Evolutionary conservation across 2,113 vertebrate genomes (phyloP).

Genomic region (Pelodiscus sinensis): DNA sequence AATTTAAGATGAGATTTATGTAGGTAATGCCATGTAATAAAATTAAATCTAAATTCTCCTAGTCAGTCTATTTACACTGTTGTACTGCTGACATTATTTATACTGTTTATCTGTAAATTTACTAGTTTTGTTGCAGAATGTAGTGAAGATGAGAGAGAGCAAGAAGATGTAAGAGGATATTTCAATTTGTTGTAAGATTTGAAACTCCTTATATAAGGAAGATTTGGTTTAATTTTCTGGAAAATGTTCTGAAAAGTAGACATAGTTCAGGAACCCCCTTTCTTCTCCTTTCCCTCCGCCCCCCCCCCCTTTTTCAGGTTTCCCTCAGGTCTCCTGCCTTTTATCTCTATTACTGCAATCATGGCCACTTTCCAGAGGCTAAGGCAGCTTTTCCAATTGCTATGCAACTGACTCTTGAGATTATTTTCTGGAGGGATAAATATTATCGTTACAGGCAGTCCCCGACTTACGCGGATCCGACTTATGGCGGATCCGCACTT

Average conservation of each 20-base stretch:
- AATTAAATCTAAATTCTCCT: slow-evolving; percentile 49
- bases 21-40: slow-evolving; percentile 50
- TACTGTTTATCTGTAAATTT: neutral
- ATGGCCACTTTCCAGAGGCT: neutral
- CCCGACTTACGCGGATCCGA: too few species aligned
- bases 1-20: slow-evolving; percentile 61
- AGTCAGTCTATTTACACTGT: slow-evolving; percentile 55
- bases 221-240: neutral
- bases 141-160: neutral
- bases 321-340: neutral
- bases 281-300: neutral
- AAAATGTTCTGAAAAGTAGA: neutral
- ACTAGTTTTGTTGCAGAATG: neutral
- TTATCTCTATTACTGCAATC: neutral
- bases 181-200: neutral
- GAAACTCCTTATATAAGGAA: neutral
- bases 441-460: neutral
- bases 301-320: neutral
- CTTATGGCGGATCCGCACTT: too few species aligned
- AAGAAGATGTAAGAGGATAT: neutral
- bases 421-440: neutral
- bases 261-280: neutral
- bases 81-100: slow-evolving; percentile 19
- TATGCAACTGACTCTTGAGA: neutral
- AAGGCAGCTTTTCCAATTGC: neutral